These are phyloP conservation scores for Cyphomyrus discorhynchus DNA, from an alignment of 2,113 vertebrate genomes.

Conservation along the genomic window DNA sequence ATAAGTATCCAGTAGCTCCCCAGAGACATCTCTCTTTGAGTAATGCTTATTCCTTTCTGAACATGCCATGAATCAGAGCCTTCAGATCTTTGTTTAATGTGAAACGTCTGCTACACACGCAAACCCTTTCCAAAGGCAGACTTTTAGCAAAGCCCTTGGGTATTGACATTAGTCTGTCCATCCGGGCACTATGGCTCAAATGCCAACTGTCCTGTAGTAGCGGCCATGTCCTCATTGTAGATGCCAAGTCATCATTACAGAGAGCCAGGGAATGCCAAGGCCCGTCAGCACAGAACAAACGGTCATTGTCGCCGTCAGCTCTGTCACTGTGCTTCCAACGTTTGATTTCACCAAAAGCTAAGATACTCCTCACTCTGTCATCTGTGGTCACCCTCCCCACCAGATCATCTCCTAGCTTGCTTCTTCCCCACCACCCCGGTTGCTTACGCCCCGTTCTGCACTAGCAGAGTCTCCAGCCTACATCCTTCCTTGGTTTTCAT, in stretches of 20 bases:
- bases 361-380: neutral
- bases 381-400: neutral
- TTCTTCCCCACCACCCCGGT: neutral
- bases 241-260: neutral
- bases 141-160: neutral
- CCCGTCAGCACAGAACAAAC: neutral
- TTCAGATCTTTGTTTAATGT: neutral
- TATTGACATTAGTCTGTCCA: neutral
- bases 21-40: neutral
- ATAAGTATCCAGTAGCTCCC: neutral
- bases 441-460: neutral
- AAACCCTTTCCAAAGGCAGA: neutral
- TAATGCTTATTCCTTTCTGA: neutral
- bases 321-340: neutral
- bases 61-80: neutral
- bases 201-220: neutral
- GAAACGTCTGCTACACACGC: neutral
- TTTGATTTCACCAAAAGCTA: neutral
- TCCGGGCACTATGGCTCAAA: neutral
- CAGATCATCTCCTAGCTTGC: neutral
- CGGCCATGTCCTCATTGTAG: neutral
- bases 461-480: neutral
- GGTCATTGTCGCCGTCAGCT: neutral
- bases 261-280: neutral
- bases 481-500: neutral